Evolutionary conservation across 2,797 vertebrate species (phyloP).

Genomic region (Pogonophryne albipinna): DNA sequence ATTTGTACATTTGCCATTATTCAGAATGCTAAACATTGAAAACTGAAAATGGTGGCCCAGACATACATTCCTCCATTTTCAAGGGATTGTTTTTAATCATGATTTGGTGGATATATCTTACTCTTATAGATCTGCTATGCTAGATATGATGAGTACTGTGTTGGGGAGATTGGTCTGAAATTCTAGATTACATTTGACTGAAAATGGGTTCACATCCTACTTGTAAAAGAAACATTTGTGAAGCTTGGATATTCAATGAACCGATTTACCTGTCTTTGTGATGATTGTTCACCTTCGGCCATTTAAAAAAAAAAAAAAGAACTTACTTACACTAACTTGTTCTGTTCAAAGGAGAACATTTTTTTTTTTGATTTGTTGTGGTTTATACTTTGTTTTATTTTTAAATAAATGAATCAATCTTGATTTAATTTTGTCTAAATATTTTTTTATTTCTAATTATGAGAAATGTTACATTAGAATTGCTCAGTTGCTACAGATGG

Average conservation of each 20-base stretch:
- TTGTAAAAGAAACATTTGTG: slow-evolving; percentile 10
- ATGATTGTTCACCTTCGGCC: slow-evolving; percentile 40
- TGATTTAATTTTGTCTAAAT: slow-evolving; percentile 19
- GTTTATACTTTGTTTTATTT: slow-evolving; percentile 78
- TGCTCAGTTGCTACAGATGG: rapidly evolving
- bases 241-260: slow-evolving; percentile 15
- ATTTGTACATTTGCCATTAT: slow-evolving; percentile 44
- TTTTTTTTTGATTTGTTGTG: slow-evolving; percentile 69
- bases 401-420: slow-evolving; percentile 20
- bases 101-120: slow-evolving; percentile 53
- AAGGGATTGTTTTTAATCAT: slow-evolving; percentile 48
- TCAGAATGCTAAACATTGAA: background rate
- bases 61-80: slow-evolving; percentile 79
- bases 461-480: background rate
- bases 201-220: slow-evolving; percentile 12
- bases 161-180: slow-evolving; percentile 23
- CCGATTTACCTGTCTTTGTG: slow-evolving; percentile 40
- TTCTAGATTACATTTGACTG: slow-evolving; percentile 27
- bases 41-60: slow-evolving; percentile 49
- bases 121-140: slow-evolving; percentile 38
- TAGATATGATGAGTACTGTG: slow-evolving; percentile 25
- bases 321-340: slow-evolving; percentile 73
- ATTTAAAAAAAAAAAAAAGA: slow-evolving; percentile 25
- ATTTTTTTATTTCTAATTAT: background rate
- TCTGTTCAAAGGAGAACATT: slow-evolving; percentile 69